Conservation (phyloP, 64 coral and sea anemone species). For the Montipora capricornis region DNA sequence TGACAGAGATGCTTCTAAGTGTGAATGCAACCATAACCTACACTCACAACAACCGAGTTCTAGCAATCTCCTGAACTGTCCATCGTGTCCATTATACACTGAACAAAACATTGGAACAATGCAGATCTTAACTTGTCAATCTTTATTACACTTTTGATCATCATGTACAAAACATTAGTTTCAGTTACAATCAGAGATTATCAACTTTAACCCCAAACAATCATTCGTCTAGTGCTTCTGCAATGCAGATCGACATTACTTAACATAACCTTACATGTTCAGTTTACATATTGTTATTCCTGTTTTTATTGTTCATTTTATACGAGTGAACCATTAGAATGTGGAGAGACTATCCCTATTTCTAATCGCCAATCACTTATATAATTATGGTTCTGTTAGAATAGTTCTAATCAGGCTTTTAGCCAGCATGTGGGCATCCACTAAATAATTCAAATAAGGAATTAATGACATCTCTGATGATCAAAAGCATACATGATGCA, state of each 20-base stretch:
- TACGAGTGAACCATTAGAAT: too few relatives aligned
- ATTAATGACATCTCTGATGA: too few relatives aligned
- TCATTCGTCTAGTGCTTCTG: slow-evolving; percentile 69
- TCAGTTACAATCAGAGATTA: slow-evolving; percentile 62
- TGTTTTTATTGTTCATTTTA: slow-evolving; percentile 57
- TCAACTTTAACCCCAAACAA: slow-evolving; percentile 63
- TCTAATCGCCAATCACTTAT: too few relatives aligned
- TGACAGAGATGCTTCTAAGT: slow-evolving; percentile 66
- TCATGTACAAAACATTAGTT: slow-evolving; percentile 53
- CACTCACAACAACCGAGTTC: slow-evolving; percentile 46
- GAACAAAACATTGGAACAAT: slow-evolving; percentile 69
- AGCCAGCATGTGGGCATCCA: too few relatives aligned
- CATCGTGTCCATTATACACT: slow-evolving; percentile 42
- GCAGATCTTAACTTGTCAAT: slow-evolving; percentile 60
- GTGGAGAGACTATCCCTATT: too few relatives aligned
- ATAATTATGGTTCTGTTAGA: too few relatives aligned
- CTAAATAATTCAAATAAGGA: too few relatives aligned
- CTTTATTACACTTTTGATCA: slow-evolving; percentile 33
- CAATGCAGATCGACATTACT: slow-evolving; percentile 13
- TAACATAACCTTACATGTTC: slow-evolving; percentile 53
- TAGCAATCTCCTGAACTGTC: slow-evolving; percentile 57
- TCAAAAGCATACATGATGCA: too few relatives aligned
- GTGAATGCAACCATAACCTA: slow-evolving; percentile 63
- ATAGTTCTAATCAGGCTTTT: too few relatives aligned
- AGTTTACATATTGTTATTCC: slow-evolving; percentile 43